Evolutionary conservation across 2,797 vertebrate species (phyloP).

Genomic region (Adrianichthys oophorus): DNA sequence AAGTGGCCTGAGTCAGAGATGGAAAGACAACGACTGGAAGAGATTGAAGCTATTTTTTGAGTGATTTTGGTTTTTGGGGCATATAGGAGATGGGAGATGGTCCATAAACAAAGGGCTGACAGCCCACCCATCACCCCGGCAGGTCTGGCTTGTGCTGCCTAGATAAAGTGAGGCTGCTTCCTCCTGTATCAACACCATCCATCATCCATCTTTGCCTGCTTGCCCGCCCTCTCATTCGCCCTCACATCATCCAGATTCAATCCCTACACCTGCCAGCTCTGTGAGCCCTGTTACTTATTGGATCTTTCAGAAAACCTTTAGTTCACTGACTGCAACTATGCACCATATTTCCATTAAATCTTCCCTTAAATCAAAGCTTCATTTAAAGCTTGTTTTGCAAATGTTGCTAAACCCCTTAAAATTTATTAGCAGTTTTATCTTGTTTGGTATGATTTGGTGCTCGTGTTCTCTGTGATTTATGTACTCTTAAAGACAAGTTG

Average conservation of each 20-base stretch:
- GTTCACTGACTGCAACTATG: conserved; percentile 1
- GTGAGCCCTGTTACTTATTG: conserved; percentile 16
- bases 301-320: conserved; percentile 30
- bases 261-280: conserved; percentile 57
- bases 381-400: not conserved
- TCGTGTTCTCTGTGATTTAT: conserved; percentile 30
- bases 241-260: conserved; percentile 49
- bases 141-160: conserved; percentile 79
- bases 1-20: conserved; percentile 49
- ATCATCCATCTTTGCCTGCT: conserved; percentile 78
- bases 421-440: conserved; percentile 1
- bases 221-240: conserved; percentile 38
- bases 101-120: conserved; percentile 83
- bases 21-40: conserved; percentile 52
- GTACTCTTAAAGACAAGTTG: conserved; percentile 43
- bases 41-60: conserved; percentile 65
- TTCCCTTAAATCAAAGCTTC: conserved; percentile 8
- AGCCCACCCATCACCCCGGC: conserved; percentile 83
- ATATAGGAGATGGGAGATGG: conserved; percentile 76
- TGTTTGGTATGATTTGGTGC: conserved; percentile 2
- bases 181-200: conserved; percentile 82
- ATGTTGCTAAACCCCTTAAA: not conserved
- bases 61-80: conserved; percentile 63
- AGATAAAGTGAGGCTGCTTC: conserved; percentile 79
- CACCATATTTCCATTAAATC: conserved; percentile 11